Conservation (phyloP, 2,113 vertebrate genomes). For the Hepsetus odoe region DNA sequence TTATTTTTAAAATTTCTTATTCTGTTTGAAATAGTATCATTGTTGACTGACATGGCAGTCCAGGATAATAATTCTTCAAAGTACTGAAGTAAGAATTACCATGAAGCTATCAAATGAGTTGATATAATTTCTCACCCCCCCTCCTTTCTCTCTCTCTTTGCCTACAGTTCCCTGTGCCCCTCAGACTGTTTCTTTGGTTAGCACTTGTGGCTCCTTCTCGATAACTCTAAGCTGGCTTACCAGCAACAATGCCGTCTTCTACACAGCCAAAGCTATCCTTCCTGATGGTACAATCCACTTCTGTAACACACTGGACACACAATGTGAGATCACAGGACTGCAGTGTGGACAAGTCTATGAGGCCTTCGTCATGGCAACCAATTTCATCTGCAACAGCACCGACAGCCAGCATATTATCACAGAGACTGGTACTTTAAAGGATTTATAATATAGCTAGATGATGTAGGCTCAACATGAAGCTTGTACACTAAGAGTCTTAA, state of each 20-base stretch:
- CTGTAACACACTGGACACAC: constrained; percentile 56
- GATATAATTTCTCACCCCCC: too few species aligned
- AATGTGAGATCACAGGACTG: constrained; percentile 66
- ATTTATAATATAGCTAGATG: not conserved
- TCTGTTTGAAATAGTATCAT: too few species aligned
- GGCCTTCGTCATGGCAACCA: constrained; percentile 62
- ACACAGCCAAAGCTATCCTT: constrained; percentile 58
- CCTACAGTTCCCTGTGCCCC: constrained; percentile 74
- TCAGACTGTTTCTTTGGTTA: constrained; percentile 45
- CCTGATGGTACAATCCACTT: constrained; percentile 51
- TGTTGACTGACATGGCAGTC: too few species aligned
- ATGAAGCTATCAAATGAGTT: too few species aligned
- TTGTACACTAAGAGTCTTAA: too few species aligned
- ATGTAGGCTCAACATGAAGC: too few species aligned
- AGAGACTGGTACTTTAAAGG: constrained; percentile 64
- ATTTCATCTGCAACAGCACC: constrained; percentile 72
- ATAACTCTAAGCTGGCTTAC: constrained; percentile 65
- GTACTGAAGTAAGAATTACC: too few species aligned
- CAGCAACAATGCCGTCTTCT: constrained; percentile 63
- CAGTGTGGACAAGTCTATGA: constrained; percentile 72
- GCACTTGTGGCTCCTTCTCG: constrained; percentile 64
- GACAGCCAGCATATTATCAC: constrained; percentile 55
- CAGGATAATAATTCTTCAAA: too few species aligned
- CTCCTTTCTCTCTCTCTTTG: not conserved
- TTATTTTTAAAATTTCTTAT: too few species aligned